Evolutionary conservation across 23 tunicate species (phyloP).

Genomic region (Styela plicata): DNA sequence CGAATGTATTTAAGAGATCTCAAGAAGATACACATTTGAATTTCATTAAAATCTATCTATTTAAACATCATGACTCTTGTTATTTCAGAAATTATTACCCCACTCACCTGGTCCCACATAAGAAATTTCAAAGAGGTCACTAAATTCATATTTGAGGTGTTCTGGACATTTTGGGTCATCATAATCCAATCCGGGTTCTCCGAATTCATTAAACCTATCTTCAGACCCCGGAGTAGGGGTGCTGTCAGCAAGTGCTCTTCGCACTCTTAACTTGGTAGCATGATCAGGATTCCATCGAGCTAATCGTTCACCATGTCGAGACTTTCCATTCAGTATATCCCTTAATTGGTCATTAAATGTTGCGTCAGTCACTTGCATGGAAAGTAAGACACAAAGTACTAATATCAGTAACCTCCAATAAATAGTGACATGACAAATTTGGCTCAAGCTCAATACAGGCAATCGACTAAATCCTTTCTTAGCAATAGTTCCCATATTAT

Average conservation of each 20-base stretch:
- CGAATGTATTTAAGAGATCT: too few species aligned
- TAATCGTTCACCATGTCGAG: neutral
- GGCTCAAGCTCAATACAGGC: neutral
- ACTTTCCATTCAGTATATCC: neutral
- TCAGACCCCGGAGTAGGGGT: neutral
- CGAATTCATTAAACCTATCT: neutral
- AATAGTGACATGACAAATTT: neutral
- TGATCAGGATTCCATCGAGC: neutral
- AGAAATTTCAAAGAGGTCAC: neutral
- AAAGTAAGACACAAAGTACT: neutral
- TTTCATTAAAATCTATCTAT: too few species aligned
- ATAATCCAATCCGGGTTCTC: neutral
- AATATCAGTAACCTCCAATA: neutral
- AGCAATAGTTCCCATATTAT: neutral
- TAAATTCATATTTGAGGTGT: neutral
- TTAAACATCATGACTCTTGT: too few species aligned
- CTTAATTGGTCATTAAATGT: neutral
- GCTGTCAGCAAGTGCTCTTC: neutral
- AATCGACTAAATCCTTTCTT: neutral
- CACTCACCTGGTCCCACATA: constrained; percentile 20
- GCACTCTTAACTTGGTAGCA: neutral
- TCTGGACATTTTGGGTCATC: neutral
- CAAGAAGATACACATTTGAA: too few species aligned
- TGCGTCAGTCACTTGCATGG: neutral
- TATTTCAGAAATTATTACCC: too few species aligned